Evolutionary conservation across 2,888 invertebrate genomes (phyloP).

Genomic region (Ectropis crepuscularia): DNA sequence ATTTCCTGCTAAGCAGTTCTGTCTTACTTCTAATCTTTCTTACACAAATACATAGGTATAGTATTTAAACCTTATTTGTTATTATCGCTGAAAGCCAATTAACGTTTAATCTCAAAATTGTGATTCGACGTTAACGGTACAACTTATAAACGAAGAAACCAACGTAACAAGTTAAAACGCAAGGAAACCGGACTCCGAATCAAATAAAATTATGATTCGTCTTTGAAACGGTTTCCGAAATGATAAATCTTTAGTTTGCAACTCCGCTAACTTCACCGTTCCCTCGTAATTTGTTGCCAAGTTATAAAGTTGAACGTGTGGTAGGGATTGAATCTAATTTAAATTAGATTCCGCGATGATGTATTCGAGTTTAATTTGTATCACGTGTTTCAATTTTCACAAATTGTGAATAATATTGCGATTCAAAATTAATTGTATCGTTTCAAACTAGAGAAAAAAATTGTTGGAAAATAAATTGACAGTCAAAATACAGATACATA

Average conservation of each 20-base stretch:
- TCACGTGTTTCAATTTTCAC: background rate
- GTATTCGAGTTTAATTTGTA: slow-evolving; percentile 19
- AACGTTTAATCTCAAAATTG: too few relatives aligned
- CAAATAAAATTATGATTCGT: slow-evolving; percentile 32
- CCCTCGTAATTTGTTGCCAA: slow-evolving; percentile 34
- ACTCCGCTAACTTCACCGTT: slow-evolving; percentile 23
- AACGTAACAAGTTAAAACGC: slow-evolving; percentile 14
- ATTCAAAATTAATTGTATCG: background rate
- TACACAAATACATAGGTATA: too few relatives aligned
- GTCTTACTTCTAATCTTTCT: too few relatives aligned
- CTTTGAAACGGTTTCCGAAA: slow-evolving; percentile 31
- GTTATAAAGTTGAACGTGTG: slow-evolving; percentile 30
- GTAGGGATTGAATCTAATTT: slow-evolving; percentile 35
- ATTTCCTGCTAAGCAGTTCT: too few relatives aligned
- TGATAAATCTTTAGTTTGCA: slow-evolving; percentile 38
- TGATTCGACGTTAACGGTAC: too few relatives aligned
- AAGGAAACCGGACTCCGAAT: slow-evolving; percentile 32
- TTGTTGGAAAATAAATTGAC: too few relatives aligned
- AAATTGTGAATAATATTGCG: background rate
- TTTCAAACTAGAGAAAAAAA: background rate
- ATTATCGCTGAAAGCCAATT: too few relatives aligned
- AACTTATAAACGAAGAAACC: too few relatives aligned
- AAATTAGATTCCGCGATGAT: slow-evolving; percentile 11
- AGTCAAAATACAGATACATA: too few relatives aligned
- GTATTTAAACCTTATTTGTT: too few relatives aligned